A percentile compares a stretch with the other conserved stretches of the same genome.
These are phyloP conservation scores for Holacanthella duospinosa DNA, from an alignment of 2,888 invertebrate species.

Conservation along the genomic window DNA sequence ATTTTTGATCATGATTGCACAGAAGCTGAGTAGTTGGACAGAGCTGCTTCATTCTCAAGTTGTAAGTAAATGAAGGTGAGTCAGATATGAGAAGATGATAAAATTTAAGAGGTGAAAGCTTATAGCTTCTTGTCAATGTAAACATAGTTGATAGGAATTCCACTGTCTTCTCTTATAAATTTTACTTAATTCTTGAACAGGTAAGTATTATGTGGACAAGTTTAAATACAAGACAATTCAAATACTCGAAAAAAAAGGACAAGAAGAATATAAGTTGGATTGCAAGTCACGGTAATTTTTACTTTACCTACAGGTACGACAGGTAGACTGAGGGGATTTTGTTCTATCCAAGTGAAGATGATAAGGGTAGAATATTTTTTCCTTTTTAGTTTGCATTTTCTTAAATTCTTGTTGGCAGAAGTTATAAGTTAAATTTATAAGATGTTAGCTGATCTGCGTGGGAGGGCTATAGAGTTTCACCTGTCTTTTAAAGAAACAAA, in stretches of 20 bases:
- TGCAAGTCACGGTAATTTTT: not conserved
- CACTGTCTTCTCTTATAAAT: not conserved
- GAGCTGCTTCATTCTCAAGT: not conserved
- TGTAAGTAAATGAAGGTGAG: conserved; percentile 31
- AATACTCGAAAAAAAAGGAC: not conserved
- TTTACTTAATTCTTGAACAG: not conserved
- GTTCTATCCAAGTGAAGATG: too few relatives aligned
- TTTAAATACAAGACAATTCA: not conserved
- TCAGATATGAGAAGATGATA: conserved; percentile 12
- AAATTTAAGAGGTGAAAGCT: not conserved
- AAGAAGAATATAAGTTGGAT: not conserved
- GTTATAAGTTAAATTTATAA: too few relatives aligned
- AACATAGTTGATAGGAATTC: not conserved
- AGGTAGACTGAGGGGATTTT: too few relatives aligned
- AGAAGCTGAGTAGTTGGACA: conserved; percentile 25
- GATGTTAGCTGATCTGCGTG: too few relatives aligned
- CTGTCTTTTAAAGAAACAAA: too few relatives aligned
- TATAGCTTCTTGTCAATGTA: not conserved
- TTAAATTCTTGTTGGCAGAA: too few relatives aligned
- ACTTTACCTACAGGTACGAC: too few relatives aligned
- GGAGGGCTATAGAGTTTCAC: too few relatives aligned
- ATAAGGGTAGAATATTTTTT: too few relatives aligned
- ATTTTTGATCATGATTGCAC: conserved; percentile 16
- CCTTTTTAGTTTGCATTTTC: too few relatives aligned
- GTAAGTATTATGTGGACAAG: not conserved